Evolutionary conservation across 2,888 invertebrate genomes (phyloP).

Genomic region (Drosophila testacea): DNA sequence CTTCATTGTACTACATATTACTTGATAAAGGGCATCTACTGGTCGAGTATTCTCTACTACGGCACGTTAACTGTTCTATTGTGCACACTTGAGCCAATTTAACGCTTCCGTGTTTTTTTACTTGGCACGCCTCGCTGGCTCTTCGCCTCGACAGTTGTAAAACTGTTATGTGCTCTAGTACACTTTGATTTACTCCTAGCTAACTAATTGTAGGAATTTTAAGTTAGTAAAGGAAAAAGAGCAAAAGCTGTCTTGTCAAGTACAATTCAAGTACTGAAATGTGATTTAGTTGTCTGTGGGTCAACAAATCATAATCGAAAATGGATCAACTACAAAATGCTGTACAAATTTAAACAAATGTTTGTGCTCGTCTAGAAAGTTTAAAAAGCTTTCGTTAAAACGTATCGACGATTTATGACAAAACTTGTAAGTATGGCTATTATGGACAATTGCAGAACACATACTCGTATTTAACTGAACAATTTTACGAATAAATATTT

Average conservation of each 20-base stretch:
- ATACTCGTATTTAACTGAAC: too few relatives aligned
- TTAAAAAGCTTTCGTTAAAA: not conserved
- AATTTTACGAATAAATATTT: too few relatives aligned
- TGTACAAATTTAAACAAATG: not conserved
- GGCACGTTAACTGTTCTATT: conserved; percentile 8
- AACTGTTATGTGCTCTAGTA: conserved; percentile 24
- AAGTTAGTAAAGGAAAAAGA: conserved; percentile 2
- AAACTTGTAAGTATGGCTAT: too few relatives aligned
- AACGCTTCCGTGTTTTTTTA: conserved; percentile 65
- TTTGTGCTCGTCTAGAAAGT: not conserved
- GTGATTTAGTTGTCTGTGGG: not conserved
- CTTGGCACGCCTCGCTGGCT: conserved; percentile 52
- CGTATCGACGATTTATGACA: not conserved
- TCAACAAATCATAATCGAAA: not conserved
- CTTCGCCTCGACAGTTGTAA: conserved; percentile 5
- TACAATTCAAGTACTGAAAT: too few relatives aligned
- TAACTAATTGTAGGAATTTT: not conserved
- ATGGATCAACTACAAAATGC: not conserved
- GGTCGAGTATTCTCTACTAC: not conserved
- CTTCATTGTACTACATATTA: not conserved
- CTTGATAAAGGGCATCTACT: not conserved
- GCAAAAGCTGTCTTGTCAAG: not conserved
- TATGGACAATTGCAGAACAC: too few relatives aligned
- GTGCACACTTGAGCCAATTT: conserved; percentile 66
- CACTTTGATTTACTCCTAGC: conserved; percentile 13